Evolutionary conservation across 2,113 vertebrate genomes (phyloP), one percentile per base, ranked within the genome.

Genomic region (Pimephales promelas): DNA sequence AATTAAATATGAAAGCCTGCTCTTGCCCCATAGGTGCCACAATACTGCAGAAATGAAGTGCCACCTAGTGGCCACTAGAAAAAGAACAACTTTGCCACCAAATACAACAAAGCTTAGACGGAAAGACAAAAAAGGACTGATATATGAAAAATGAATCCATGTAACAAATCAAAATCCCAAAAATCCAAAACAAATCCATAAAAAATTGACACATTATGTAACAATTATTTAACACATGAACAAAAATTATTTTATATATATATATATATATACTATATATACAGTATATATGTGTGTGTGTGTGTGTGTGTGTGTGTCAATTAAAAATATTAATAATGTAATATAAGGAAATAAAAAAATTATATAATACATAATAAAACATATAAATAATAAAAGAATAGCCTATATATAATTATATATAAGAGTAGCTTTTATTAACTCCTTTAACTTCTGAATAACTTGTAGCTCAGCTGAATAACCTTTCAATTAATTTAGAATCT

Each of bases 21-120:
- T 34, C 16, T 66, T 34, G 14, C 14, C 14, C 34, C 28, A 34
- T 34, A 36, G 9, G 3, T 36, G 31, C 31, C 62, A 26, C 36
- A 64, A 54, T 13, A 14, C 11, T 75, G n/a, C 45, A 56, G 61
- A 83, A 81, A 61, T 16, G 28, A 80, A 52, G 81, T 80, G 83
- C 84, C 86, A 83, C 54, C 86, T 83, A 72, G 59, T 87, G 86
- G 86, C 28, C 22, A 34, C 22, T 22, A 5, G 28, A 36, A 81
- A 5, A 71, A 16, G 11, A 70, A 13, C 49, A 70, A 83, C 10
- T 28, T 61, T 3, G n/a, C 14, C 8, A 40, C 66, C 36, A 20
- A n/a, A 10, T 68, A 68, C 18, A 34, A 57, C 31, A 68, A 57
- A 57, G 56, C 56, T 57, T 57, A 57, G 56, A 49, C 5, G 1